phyloP scores from a whole-genome alignment of 1,140 invertebrate species.

The Cyrtorhinus lividipennis region DNA sequence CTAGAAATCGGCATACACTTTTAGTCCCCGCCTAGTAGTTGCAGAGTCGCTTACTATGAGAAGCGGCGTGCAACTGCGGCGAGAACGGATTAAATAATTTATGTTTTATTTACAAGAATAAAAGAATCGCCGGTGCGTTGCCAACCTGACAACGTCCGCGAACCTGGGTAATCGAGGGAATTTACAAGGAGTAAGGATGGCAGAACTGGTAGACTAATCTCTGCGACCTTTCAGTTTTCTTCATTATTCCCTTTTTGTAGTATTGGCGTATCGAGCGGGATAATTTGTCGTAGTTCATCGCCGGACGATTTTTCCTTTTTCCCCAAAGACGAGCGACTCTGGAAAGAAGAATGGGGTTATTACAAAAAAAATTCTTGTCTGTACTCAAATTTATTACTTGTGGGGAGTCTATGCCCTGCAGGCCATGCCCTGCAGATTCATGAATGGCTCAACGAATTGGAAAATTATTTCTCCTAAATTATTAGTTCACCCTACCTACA shows the following conservation, averaged over 20 bases:
- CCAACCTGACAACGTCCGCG: background rate
- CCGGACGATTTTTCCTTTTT: conserved; percentile 89
- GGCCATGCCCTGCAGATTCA: too few relatives aligned
- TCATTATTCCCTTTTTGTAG: conserved; percentile 99
- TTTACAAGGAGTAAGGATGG: conserved; percentile 76
- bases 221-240: conserved; percentile 95
- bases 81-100: background rate
- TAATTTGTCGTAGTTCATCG: conserved; percentile 99
- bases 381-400: too few relatives aligned
- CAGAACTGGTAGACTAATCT: conserved; percentile 98
- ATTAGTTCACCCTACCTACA: too few relatives aligned
- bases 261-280: conserved; percentile 96
- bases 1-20: conserved; percentile 24
- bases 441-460: too few relatives aligned
- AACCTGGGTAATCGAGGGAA: background rate
- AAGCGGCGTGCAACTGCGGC: background rate
- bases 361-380: too few relatives aligned
- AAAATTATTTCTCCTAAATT: too few relatives aligned
- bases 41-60: conserved; percentile 2
- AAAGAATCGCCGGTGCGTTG: background rate
- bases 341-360: background rate
- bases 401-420: too few relatives aligned
- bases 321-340: conserved; percentile 91
- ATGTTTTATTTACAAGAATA: conserved; percentile 18
- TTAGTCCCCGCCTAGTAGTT: conserved; percentile 13